Percentiles rank a stretch among this genome's conserved stretches.
phyloP scores from a whole-genome alignment of 2,888 invertebrate genomes.

The Drosophila nr. medialis region DNA sequence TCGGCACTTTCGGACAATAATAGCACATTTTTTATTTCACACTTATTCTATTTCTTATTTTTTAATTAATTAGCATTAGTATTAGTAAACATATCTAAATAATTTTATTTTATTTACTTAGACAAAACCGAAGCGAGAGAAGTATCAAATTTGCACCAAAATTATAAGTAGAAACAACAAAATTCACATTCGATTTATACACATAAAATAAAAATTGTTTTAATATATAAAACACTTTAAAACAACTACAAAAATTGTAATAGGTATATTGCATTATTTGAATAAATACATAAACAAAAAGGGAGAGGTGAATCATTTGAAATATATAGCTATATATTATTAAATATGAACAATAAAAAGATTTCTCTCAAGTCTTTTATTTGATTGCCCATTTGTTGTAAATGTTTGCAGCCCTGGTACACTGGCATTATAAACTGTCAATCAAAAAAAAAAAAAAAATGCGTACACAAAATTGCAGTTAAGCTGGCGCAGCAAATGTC shows the following conservation, averaged over 20 bases:
- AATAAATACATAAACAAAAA: background rate
- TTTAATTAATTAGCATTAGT: background rate
- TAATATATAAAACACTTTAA: background rate
- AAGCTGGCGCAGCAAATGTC: constrained; percentile 61
- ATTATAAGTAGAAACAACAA: background rate
- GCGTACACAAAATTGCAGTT: constrained; percentile 56
- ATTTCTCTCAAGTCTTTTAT: background rate
- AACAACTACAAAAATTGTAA: background rate
- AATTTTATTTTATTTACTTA: background rate
- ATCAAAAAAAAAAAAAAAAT: constrained; percentile 51
- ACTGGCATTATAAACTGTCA: constrained; percentile 65
- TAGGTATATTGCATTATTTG: background rate
- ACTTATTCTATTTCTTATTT: background rate
- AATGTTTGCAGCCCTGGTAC: constrained; percentile 30
- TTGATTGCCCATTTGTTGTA: background rate
- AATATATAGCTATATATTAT: background rate
- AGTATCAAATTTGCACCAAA: background rate
- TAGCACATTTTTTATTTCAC: background rate
- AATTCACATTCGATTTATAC: background rate
- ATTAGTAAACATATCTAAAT: background rate
- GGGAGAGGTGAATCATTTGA: background rate
- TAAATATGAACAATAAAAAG: background rate
- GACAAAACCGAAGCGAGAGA: background rate
- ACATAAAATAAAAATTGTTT: background rate
- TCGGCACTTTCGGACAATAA: too few species aligned